Conservation (phyloP, 1,140 invertebrate genomes). For the Cherax destructor region DNA sequence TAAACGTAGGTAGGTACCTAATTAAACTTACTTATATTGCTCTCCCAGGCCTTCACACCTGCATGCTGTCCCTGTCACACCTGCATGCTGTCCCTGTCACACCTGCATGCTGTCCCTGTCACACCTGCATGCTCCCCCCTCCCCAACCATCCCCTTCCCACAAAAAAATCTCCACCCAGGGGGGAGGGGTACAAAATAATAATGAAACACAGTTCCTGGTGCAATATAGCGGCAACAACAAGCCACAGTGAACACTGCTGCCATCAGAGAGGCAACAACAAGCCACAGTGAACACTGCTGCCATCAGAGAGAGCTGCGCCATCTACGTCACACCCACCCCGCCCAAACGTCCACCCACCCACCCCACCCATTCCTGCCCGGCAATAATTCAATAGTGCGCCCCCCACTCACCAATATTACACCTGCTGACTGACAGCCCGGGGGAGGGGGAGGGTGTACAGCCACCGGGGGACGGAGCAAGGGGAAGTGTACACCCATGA, state of each 20-base stretch:
- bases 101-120: too few relatives aligned
- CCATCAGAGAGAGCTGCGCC: neutral
- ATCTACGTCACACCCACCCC: too few relatives aligned
- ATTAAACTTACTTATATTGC: too few relatives aligned
- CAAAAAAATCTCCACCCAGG: neutral
- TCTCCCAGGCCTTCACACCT: too few relatives aligned
- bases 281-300: constrained; percentile 12
- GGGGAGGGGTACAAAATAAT: constrained; percentile 5
- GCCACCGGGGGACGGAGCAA: neutral
- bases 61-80: too few relatives aligned
- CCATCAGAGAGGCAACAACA: neutral
- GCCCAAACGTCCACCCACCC: too few relatives aligned
- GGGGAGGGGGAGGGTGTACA: constrained; percentile 10
- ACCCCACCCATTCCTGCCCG: neutral
- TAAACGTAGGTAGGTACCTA: too few relatives aligned
- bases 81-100: too few relatives aligned
- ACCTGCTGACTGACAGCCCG: constrained; percentile 44
- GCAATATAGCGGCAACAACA: constrained; percentile 34
- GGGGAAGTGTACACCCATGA: neutral
- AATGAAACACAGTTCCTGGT: constrained; percentile 43
- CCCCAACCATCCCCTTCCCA: too few relatives aligned
- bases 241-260: constrained; percentile 12
- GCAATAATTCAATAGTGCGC: constrained; percentile 57
- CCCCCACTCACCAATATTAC: constrained; percentile 62
- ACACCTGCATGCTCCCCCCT: too few relatives aligned